Evolutionary conservation across 2,797 vertebrate species (phyloP).

Genomic region (Hapalemur alaotrensis): DNA sequence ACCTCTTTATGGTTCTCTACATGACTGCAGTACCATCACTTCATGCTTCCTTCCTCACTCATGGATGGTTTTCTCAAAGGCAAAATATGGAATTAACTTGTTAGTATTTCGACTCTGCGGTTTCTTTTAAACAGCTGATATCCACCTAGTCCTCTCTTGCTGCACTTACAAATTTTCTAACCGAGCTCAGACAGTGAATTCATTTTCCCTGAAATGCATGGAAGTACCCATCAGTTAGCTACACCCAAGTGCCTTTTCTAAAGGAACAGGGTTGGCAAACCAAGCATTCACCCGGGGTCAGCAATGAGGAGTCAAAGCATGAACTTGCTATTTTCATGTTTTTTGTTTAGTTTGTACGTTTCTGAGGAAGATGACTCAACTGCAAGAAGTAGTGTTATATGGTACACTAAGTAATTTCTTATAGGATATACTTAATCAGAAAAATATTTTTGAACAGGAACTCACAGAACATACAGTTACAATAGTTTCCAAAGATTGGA

Average conservation of each 20-base stretch:
- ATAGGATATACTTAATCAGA: conserved; percentile 8
- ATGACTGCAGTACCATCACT: neutral
- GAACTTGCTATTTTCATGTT: neutral
- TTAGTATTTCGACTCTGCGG: neutral
- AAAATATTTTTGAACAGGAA: neutral
- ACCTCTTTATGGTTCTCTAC: neutral
- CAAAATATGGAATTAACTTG: conserved; percentile 1
- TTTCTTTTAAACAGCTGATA: neutral
- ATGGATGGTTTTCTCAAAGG: neutral
- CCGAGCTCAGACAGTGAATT: neutral
- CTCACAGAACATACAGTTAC: neutral
- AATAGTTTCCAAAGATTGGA: neutral
- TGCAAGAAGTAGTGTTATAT: neutral
- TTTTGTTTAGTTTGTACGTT: neutral
- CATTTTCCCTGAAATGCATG: neutral
- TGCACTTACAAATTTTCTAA: neutral
- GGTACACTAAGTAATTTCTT: neutral
- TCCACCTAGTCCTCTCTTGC: neutral
- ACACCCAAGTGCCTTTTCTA: neutral
- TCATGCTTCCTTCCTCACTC: neutral
- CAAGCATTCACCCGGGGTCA: neutral
- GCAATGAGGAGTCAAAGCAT: neutral
- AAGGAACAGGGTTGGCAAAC: neutral
- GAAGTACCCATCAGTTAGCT: neutral
- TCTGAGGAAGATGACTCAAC: neutral